Percentiles rank a stretch among this genome's conserved stretches.
phyloP scores from a whole-genome alignment of 2,113 vertebrate genomes.

The Tachycineta bicolor region DNA sequence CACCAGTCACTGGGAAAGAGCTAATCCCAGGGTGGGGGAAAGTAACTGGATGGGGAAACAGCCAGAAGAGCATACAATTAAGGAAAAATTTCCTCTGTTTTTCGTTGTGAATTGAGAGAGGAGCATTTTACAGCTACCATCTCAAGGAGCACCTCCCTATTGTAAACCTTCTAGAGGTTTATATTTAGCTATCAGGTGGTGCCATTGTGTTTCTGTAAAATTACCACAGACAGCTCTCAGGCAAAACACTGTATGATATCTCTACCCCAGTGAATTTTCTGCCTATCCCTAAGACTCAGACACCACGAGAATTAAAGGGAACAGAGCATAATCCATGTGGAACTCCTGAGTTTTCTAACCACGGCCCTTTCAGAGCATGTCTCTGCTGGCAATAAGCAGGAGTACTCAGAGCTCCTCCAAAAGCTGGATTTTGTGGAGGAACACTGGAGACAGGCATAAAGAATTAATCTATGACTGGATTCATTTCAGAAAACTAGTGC shows the following conservation, averaged over 20 bases:
- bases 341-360: background rate
- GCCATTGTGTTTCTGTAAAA: background rate
- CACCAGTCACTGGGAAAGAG: background rate
- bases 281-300: background rate
- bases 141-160: background rate
- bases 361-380: background rate
- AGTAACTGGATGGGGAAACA: background rate
- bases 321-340: background rate
- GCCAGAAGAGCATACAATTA: background rate
- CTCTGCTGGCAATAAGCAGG: background rate
- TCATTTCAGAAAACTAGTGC: background rate
- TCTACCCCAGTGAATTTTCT: background rate
- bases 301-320: background rate
- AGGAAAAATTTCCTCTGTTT: background rate
- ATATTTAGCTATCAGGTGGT: conserved; percentile 27
- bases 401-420: background rate
- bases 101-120: background rate
- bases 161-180: background rate
- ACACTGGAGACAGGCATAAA: background rate
- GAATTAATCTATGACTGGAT: background rate
- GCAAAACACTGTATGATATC: background rate
- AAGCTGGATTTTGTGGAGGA: background rate
- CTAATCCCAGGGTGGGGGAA: background rate
- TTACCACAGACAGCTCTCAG: background rate
- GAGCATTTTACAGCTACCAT: background rate